A percentile compares a stretch with the other conserved stretches of the same genome.
phyloP scores from a whole-genome alignment of 2,888 invertebrate species.

The Tetanocera ferruginea region DNA sequence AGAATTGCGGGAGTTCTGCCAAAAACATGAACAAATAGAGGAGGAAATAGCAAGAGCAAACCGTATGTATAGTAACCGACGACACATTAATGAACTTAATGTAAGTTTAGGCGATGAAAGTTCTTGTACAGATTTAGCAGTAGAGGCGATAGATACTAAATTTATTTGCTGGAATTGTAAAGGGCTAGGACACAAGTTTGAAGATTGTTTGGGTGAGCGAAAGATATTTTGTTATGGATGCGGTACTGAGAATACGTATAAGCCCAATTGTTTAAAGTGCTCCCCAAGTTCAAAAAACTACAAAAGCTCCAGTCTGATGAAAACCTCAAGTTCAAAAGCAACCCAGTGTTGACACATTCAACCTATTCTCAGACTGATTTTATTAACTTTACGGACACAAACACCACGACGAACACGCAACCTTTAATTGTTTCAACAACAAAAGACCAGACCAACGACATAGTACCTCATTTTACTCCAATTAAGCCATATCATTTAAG shows the following conservation, averaged over 20 bases:
- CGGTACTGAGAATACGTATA: not conserved
- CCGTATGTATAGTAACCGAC: not conserved
- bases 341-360: not conserved
- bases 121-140: not conserved
- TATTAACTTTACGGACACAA: not conserved
- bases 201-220: slow-evolving; percentile 1
- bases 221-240: not conserved
- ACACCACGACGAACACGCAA: not conserved
- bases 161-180: not conserved
- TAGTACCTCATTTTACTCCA: not conserved
- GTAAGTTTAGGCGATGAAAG: not conserved
- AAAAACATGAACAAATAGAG: not conserved
- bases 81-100: not conserved
- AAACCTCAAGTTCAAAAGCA: not conserved
- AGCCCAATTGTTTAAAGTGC: not conserved
- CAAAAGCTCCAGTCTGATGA: not conserved
- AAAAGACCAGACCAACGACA: not conserved
- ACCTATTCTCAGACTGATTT: not conserved
- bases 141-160: not conserved
- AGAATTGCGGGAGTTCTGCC: not conserved
- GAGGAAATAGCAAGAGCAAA: not conserved
- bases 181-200: slow-evolving; percentile 13
- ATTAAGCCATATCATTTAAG: not conserved
- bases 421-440: not conserved
- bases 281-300: not conserved